Percentiles rank a stretch among this genome's conserved stretches.
phyloP scores from a whole-genome alignment of 2,888 invertebrate species.

The Teinopalpus imperialis region DNA sequence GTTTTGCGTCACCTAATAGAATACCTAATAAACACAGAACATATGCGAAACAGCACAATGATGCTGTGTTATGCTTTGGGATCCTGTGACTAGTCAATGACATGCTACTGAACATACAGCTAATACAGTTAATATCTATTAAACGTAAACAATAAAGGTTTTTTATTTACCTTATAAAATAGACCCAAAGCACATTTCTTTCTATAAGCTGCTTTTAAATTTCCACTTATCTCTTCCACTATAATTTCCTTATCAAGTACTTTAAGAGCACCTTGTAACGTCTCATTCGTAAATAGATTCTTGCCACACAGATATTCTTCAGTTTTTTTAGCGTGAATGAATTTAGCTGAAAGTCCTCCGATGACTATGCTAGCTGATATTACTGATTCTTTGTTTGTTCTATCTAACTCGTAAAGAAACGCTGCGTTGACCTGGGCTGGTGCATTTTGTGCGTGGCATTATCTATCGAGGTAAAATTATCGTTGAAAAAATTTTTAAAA shows the following conservation, averaged over 20 bases:
- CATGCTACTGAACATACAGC: no score
- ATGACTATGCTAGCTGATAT: slow-evolving; percentile 82
- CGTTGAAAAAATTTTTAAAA: no score
- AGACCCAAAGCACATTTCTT: slow-evolving; percentile 82
- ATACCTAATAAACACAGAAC: no score
- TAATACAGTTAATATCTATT: no score
- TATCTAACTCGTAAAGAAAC: slow-evolving; percentile 82
- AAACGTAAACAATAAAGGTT: no score
- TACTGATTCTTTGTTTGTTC: slow-evolving; percentile 47
- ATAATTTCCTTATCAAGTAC: slow-evolving; percentile 81
- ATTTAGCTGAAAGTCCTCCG: slow-evolving; percentile 78
- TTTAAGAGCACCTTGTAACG: slow-evolving; percentile 75
- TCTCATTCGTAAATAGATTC: slow-evolving; percentile 65
- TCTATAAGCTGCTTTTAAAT: slow-evolving; percentile 82
- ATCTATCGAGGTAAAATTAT: no score
- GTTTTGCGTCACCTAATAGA: no score
- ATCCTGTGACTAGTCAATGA: no score
- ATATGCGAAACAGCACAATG: no score
- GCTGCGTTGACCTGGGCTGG: slow-evolving; percentile 89
- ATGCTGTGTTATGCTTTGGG: no score
- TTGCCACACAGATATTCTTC: slow-evolving; percentile 68
- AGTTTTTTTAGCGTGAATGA: slow-evolving; percentile 82
- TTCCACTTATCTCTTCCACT: slow-evolving; percentile 80
- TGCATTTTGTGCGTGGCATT: slow-evolving; percentile 87
- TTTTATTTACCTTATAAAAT: slow-evolving; percentile 83